A percentile compares a stretch with the other conserved stretches of the same genome.
These are phyloP conservation scores for Hippolais icterina DNA, from an alignment of 2,113 vertebrate species.

Conservation along the genomic window DNA sequence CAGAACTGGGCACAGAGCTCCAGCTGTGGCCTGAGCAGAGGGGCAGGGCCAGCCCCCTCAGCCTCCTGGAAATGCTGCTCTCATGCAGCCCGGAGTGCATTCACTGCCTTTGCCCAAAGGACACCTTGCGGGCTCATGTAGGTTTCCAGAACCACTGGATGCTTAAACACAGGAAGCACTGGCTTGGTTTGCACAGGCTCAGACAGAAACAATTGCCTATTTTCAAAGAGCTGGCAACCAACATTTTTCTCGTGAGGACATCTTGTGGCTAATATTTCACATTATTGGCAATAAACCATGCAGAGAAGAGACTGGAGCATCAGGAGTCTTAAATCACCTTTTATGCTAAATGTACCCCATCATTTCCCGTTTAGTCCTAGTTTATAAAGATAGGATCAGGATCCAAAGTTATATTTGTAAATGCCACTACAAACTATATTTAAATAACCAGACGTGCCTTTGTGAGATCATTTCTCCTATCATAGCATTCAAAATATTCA, in stretches of 20 bases:
- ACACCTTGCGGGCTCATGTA: not conserved
- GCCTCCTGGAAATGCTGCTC: not conserved
- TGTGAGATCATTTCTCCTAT: not conserved
- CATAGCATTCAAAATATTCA: not conserved
- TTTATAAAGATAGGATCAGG: not conserved
- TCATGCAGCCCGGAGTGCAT: accelerated
- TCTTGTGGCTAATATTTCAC: slow-evolving; percentile 4
- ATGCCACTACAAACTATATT: not conserved
- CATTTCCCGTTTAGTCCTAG: not conserved
- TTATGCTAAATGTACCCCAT: not conserved
- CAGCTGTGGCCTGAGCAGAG: not conserved
- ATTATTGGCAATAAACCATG: not conserved
- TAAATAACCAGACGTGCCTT: not conserved
- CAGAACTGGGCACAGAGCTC: not conserved
- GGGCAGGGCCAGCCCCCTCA: not conserved
- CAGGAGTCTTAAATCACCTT: not conserved
- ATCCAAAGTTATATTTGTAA: not conserved
- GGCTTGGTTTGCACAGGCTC: not conserved
- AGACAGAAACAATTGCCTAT: not conserved
- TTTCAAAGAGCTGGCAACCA: not conserved
- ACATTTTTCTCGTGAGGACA: not conserved
- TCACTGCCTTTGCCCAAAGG: not conserved
- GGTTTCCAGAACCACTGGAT: not conserved
- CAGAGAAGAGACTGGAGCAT: not conserved
- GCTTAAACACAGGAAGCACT: not conserved